Evolutionary conservation across 2,888 invertebrate species (phyloP), one percentile per base, ranked within the genome.

Genomic region (Spodoptera picta): DNA sequence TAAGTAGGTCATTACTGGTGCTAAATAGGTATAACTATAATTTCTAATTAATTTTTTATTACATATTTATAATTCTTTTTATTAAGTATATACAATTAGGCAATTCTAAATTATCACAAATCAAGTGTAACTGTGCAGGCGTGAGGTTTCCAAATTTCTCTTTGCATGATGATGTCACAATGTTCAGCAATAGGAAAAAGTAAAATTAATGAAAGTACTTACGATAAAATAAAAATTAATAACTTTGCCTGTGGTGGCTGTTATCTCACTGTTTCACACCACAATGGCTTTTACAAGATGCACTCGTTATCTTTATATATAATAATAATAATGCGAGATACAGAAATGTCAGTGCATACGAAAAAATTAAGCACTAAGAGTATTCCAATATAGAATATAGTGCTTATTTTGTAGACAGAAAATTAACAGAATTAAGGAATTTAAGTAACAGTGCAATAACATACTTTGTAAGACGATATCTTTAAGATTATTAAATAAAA

Each of bases 401-500:
- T 57, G n/a, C 27, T 51, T 60, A 56, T 48, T 57, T 54, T 57
- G 59, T 63, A 57, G 53, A 60, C 31, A 67, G 44, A 48, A 60
- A 73, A 68, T 62, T 71, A 65, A 76, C 66, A 60, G 63, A 63
- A 60, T 61, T 54, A 66, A 60, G 60, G 62, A 72, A 73, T 80
- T 80, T 75, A 75, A 80, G 77, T 79, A 77, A 75, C 75, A 73
- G 62, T 75, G 78, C 75, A 58, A 69, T 72, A 75, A 75, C 52
- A 75, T 75, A 73, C 71, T 60, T 67, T 69, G 64, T 66, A 69
- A 70, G 66, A 69, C 51, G 65, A 72, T 78, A 75, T 65, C 73
- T 64, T 69, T 72, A 78, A 78, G 65, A 64, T 65, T 77, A 80
- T 68, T 81, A 79, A 76, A 81, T 81, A 81, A 77, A 72, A 83